Base-by-base conservation (phyloP, 2,888 invertebrate genomes). In the Alentia gelatinosa region DNA sequence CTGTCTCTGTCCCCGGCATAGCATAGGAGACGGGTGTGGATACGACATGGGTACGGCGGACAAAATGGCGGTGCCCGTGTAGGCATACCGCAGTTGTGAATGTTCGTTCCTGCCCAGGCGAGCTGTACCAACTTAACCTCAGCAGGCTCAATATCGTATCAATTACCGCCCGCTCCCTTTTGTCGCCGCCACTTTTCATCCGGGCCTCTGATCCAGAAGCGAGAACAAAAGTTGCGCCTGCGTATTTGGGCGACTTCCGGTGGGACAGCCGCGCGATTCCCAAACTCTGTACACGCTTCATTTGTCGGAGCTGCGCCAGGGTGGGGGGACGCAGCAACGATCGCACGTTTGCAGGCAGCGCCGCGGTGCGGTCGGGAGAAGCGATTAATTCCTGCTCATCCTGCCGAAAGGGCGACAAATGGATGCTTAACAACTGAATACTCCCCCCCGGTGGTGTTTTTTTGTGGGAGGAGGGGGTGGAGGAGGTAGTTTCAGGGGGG, bases 241-340 rank as follows among this genome's bases (percentile, higher is more conserved):
- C 86, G 23, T 42, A 42, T 42, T 86, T 15, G 23, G 30, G 86
- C 83, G 15, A 47, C 86, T 83, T 86, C 86, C 83, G 86, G 86
- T 86, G 86, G 30, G 26, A 42, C 86, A 86, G 86, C 86, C 86
- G 86, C 86, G 86, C 86, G 86, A 86, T 47, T 86, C 86, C 86
- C 86, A 86, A 86, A 86, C 86, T 47, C 86, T 9, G 30, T 47
- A 26, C 86, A n/a, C 86, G 86, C 86, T 86, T 86, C 86, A 86
- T 86, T 86, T 86, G 42, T 26, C 79, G 35, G 35, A 1, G 33
- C 42, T 12, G 79, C 79, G 35, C 35, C 37, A 15, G 9, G 79
- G 33, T 26, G 30, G 33, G 1, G 30, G 37, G 30, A 83, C 23
- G 39, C 15, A 23, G 86, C 12, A 1, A 42, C 26, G 86, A 83